A percentile compares a stretch with the other conserved stretches of the same genome.
phyloP scores from a whole-genome alignment of 2,797 vertebrate species.

The Pogonophryne albipinna region DNA sequence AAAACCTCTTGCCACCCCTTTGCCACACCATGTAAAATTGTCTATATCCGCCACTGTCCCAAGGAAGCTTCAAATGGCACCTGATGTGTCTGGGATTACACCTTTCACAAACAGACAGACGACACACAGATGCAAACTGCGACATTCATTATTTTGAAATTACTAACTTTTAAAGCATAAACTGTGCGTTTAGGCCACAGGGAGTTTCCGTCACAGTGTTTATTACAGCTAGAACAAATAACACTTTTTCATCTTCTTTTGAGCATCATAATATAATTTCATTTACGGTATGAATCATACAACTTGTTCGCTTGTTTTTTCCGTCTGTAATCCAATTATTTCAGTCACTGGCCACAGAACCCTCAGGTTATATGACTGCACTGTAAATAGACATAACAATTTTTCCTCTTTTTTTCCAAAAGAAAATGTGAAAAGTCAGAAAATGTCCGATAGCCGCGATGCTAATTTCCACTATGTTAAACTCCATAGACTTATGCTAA shows the following conservation, averaged over 20 bases:
- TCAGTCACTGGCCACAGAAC: neutral
- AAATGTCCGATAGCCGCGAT: no score
- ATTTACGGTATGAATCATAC: neutral
- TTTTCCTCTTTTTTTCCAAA: no score
- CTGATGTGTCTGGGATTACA: conserved; percentile 17
- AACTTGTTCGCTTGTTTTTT: neutral
- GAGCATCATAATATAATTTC: neutral
- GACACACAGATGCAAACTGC: neutral
- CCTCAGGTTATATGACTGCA: neutral
- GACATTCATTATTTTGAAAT: conserved; percentile 16
- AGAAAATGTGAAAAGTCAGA: no score
- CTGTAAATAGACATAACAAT: no score
- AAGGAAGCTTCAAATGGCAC: conserved; percentile 29
- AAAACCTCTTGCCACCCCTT: no score
- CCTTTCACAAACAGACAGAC: conserved; percentile 1
- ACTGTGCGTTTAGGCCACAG: neutral
- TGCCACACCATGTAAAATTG: no score
- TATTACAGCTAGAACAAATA: neutral
- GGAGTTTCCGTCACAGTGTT: neutral
- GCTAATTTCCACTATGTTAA: no score
- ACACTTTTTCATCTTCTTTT: neutral
- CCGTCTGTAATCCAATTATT: neutral
- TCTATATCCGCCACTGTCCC: no score
- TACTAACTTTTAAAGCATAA: neutral
- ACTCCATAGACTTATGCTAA: no score